Conservation (phyloP, 2,797 vertebrate species). For the Smutsia gigantea region DNA sequence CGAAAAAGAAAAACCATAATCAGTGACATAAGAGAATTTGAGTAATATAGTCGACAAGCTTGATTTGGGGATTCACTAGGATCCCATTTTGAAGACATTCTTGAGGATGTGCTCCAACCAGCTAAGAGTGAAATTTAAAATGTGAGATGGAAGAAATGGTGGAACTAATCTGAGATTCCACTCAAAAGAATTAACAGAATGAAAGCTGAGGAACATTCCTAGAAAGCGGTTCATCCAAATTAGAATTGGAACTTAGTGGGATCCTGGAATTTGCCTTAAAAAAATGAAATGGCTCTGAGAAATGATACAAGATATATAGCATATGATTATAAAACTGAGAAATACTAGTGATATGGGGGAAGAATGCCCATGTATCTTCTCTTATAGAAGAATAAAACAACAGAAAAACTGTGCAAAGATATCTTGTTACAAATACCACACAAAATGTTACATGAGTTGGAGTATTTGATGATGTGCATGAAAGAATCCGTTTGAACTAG, state of each 20-base stretch:
- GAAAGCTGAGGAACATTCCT: not conserved
- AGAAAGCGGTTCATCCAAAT: not conserved
- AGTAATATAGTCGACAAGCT: not conserved
- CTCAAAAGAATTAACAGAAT: not conserved
- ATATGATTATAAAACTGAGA: not conserved
- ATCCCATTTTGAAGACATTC: not conserved
- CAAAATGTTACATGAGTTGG: not conserved
- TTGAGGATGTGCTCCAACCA: not conserved
- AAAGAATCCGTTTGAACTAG: not conserved
- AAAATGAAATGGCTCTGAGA: not conserved
- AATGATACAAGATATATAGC: not conserved
- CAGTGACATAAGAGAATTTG: not conserved
- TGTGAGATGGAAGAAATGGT: not conserved
- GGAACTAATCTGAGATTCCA: not conserved
- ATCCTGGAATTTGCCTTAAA: not conserved
- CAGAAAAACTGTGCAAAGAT: not conserved
- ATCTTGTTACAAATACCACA: not conserved
- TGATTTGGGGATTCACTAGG: not conserved
- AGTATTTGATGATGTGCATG: not conserved
- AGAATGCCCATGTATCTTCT: not conserved
- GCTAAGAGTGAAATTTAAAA: not conserved
- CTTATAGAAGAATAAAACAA: not conserved
- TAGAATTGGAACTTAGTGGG: not conserved
- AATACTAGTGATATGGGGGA: not conserved
- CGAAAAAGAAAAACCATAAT: not conserved